Evolutionary conservation across 1,140 invertebrate species (phyloP), one percentile per base, ranked within the genome.

Genomic region (Drosophila navojoa): DNA sequence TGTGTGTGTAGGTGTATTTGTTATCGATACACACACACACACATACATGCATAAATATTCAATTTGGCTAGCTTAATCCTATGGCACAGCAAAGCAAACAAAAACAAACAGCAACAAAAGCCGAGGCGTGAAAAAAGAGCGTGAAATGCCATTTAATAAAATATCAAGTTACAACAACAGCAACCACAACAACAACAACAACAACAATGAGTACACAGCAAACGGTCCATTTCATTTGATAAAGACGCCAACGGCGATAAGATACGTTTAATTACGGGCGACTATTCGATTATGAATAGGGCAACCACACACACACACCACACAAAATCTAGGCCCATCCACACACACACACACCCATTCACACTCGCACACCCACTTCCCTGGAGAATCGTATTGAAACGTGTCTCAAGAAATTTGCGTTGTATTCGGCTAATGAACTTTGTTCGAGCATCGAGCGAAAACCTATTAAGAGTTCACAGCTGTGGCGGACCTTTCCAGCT

Each of bases 121-220:
- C 78, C 38, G 27, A 35, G 59, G 66, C 64, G 72, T 60, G 54
- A 73, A 61, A 68, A 73, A 81, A 71, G 54, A 81, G 78, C 82
- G 81, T 86, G 81, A 86, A 81, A 87, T 81, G 53, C 71, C 78
- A 78, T 87, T 81, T 67, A 87, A 86, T 81, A 81, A 86, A 81
- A 87, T 87, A 86, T 86, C 67, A 79, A 70, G 40, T 87, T 79
- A 81, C 79, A 81, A 81, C 50, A 86, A 87, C 72, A 86, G 55
- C 6, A 61, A 57, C 42, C 45, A 63, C n/a, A 71, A 47, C 15
- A 60, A 54, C 27, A 52, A 22, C 38, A 72, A 53, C 38, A 53
- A 59, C 25, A 80, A 68, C 4, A 67, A 35, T 55, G 45, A 60
- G 55, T 63, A 25, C 38, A 57, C 13, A 71, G 32, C 64, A 74